phyloP scores from a whole-genome alignment of 2,113 vertebrate genomes.

The Shinisaurus crocodilurus region DNA sequence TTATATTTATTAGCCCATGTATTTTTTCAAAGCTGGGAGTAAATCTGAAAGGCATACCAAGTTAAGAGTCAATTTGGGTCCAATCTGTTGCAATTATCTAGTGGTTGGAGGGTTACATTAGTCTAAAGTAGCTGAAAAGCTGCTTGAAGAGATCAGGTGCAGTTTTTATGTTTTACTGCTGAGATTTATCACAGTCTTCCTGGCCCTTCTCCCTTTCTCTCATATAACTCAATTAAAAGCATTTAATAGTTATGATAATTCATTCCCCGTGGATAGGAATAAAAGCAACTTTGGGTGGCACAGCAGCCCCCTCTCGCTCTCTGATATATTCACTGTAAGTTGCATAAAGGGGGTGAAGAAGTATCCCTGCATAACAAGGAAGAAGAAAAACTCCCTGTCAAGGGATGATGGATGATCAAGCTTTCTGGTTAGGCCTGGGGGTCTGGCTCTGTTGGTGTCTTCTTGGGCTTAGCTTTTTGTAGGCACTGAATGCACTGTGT shows the following conservation, averaged over 20 bases:
- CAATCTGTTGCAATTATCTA: neutral
- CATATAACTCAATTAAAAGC: slow-evolving; percentile 1
- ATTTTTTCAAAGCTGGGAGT: neutral
- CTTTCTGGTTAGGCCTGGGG: slow-evolving; percentile 74
- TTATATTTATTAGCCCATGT: too few relatives aligned
- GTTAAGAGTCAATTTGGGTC: neutral
- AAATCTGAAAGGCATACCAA: neutral
- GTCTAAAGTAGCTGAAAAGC: neutral
- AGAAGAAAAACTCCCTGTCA: slow-evolving; percentile 68
- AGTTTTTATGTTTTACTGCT: slow-evolving; percentile 4
- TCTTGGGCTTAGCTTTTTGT: slow-evolving; percentile 75
- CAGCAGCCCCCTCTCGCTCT: neutral
- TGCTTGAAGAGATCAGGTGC: neutral
- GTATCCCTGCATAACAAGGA: slow-evolving; percentile 18
- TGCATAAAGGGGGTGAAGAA: neutral
- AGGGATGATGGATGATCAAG: slow-evolving; percentile 76
- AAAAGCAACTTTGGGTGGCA: slow-evolving; percentile 11
- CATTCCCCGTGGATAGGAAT: neutral
- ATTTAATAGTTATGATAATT: slow-evolving; percentile 31
- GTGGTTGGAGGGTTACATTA: neutral
- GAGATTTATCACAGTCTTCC: neutral
- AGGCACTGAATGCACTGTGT: slow-evolving; percentile 85
- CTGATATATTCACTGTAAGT: neutral
- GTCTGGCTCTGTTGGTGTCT: slow-evolving; percentile 76
- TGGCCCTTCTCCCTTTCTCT: slow-evolving; percentile 4